phyloP scores from a whole-genome alignment of 2,797 vertebrate species.

The Cuniculus paca region DNA sequence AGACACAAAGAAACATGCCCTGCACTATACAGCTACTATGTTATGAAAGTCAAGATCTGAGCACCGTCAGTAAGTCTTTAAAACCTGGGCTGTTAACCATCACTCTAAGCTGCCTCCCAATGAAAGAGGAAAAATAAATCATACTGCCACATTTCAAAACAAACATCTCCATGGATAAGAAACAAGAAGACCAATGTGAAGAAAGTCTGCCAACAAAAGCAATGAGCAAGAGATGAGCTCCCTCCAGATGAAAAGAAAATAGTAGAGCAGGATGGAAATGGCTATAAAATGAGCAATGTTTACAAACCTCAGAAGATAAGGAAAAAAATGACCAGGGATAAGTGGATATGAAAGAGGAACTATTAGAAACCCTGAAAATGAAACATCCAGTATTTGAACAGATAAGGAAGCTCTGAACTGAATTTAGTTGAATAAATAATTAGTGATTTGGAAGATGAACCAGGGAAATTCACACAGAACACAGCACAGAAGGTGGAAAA shows the following conservation, averaged over 20 bases:
- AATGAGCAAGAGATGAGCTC: conserved; percentile 36
- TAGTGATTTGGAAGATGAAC: conserved; percentile 59
- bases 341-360: not conserved
- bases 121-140: conserved; percentile 11
- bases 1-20: not conserved
- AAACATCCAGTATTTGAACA: conserved; percentile 7
- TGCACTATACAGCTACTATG: not conserved
- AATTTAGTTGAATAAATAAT: conserved; percentile 47
- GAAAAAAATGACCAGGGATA: not conserved
- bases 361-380: not conserved
- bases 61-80: not conserved
- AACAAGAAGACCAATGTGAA: conserved; percentile 50
- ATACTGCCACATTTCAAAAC: conserved; percentile 45
- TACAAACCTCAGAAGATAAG: not conserved
- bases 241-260: conserved; percentile 65
- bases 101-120: not conserved
- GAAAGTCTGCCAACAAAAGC: conserved; percentile 75
- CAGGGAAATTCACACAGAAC: conserved; percentile 44
- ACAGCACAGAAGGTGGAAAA: not conserved
- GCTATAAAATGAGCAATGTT: not conserved
- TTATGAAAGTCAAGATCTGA: not conserved
- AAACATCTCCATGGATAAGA: conserved; percentile 61
- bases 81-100: not conserved
- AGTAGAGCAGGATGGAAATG: conserved; percentile 67
- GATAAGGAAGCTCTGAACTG: not conserved